Evolutionary conservation across 2,113 vertebrate genomes (phyloP), one percentile per base, ranked within the genome.

Genomic region (Onychostruthus taczanowskii): DNA sequence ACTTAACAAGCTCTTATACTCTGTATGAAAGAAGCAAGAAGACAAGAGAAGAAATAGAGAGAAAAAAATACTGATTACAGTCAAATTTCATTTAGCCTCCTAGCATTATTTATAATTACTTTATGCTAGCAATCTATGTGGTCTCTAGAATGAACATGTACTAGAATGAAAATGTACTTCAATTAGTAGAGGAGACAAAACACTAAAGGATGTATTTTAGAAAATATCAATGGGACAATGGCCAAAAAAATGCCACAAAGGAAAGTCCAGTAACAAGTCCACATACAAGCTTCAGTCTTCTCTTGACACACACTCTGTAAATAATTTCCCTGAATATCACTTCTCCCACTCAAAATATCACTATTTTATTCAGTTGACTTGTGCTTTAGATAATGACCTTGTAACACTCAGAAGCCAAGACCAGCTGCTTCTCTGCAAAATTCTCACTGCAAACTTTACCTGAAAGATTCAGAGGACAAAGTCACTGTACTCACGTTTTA

Each of bases 401-500:
- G 75, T 28, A 82, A 47, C 14, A 81, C 30, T 62, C 49, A 88
- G 64, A 63, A 93, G 89, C 9, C 3, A 93, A 86, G 68, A 89
- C 13, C 72, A 90, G 80, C 50, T 89, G 74, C 41, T 87, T 35
- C 84, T 70, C 68, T 91, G 59, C 61, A 73, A 86, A 66, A 93
- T 52, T 96, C 82, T 96, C 85, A 59, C 39, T 70, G 70, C 53
- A 94, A 95, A 96, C 61, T 91, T 96, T 53, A 83, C 56, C 77
- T 82, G 74, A 95, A 90, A 95, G 69, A 86, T 64, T 83, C 87
- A 94, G 87, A 95, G 87, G 78, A 98, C 82, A 96, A 84, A 93
- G 91, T 83, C 90, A 84, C 94, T 89, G 91, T 94, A 96, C 97
- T 92, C 94, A 93, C 4, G 0, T 96, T 97, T 95, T 96, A 96